Conservation (phyloP, 1,140 invertebrate genomes). For the Chymomyza costata region DNA sequence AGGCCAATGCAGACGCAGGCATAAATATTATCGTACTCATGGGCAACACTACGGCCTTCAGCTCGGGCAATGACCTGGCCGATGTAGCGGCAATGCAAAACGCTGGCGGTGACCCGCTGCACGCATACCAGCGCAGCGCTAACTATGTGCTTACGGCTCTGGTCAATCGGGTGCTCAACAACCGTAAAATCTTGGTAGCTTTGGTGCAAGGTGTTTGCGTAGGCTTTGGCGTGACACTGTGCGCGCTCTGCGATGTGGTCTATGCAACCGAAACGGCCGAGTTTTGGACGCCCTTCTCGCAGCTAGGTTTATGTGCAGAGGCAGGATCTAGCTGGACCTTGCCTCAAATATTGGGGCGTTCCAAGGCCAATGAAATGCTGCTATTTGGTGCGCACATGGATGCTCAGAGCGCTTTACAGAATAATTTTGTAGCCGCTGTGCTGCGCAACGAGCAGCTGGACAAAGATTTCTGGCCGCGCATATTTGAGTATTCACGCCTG, state of each 20-base stretch:
- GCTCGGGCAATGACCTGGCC: constrained; percentile 91
- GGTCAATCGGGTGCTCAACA: constrained; percentile 87
- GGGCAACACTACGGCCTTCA: constrained; percentile 84
- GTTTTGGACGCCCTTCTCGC: constrained; percentile 90
- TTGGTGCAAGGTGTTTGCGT: constrained; percentile 96
- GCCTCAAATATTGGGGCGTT: constrained; percentile 85
- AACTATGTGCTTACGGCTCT: constrained; percentile 79
- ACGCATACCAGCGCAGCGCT: constrained; percentile 40
- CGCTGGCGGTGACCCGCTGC: constrained; percentile 23
- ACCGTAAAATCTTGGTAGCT: constrained; percentile 91
- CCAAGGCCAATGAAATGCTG: constrained; percentile 86
- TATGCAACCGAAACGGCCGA: constrained; percentile 89
- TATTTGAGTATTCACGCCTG: constrained; percentile 76
- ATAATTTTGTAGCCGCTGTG: constrained; percentile 84
- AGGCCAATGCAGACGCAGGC: constrained; percentile 31
- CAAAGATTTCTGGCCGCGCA: constrained; percentile 78
- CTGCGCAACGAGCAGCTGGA: constrained; percentile 78
- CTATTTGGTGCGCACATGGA: constrained; percentile 87
- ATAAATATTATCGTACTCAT: constrained; percentile 48
- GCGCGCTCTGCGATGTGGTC: constrained; percentile 91
- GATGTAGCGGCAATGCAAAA: constrained; percentile 18
- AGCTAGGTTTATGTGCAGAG: constrained; percentile 88
- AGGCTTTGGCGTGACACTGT: constrained; percentile 89
- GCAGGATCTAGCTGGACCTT: constrained; percentile 90
- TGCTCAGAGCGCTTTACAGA: constrained; percentile 83